Base-by-base conservation (phyloP, 2,113 vertebrate genomes). In the Alosa alosa region DNA sequence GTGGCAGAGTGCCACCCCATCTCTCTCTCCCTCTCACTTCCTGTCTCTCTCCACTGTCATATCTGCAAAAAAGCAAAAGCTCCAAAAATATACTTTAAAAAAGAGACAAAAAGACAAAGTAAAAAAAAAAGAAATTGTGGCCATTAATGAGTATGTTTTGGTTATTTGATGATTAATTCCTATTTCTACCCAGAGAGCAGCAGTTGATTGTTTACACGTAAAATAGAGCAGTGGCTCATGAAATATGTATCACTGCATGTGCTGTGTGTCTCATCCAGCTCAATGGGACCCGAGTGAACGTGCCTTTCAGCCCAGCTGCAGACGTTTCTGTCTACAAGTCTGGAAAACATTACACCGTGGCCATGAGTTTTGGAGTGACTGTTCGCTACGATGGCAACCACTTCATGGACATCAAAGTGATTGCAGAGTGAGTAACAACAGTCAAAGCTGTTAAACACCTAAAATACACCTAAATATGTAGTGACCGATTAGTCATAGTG, bases 291-390 rank as follows among this genome's bases (percentile, higher is more conserved):
- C 86, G 82, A 1, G 91, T 90, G 10, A 90, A 90, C 75, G 49
- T 89, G 45, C 91, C 89, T 50, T n/a, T 85, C 17, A 91, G 17
- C 52, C 89, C 87, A 20, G 85, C 22, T 44, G 0, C 45, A 49
- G 88, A 88, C 6, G 85, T 91, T 83, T 88, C 90, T 36, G 84
- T 93, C 41, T 90, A 82, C 46, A 85, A 86, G 81, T 86, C 85
- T 20, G 92, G 92, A 8, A 89, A 25, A 52, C 88, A 88, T 81
- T 89, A 88, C 84, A 89, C 86, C 2, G 91, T 92, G 45, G 60
- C 75, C 9, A 85, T 91, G 31, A 88, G 88, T 49, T 90, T 89
- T 45, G 87, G 86, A 9, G 39, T 90, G 83, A 87, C 68, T 17
- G 86, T 87, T 2, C 82, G 88, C 8, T 88, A 88, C n/a, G 86